A percentile compares a stretch with the other conserved stretches of the same genome.
phyloP scores from a whole-genome alignment of 2,113 vertebrate species.

The Argyrosomus japonicus region DNA sequence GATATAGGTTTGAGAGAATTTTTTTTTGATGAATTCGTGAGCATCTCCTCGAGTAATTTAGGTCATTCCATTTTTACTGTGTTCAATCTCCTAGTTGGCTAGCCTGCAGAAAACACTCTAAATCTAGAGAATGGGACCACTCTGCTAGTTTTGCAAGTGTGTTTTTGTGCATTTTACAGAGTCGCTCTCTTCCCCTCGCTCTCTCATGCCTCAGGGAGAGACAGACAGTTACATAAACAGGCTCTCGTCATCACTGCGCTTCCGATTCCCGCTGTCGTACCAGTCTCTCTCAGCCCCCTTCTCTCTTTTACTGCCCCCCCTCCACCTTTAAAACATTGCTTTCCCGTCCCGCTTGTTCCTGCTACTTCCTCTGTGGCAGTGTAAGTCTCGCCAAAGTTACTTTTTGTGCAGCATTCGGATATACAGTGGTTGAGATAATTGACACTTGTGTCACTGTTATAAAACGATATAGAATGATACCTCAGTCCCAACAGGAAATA shows the following conservation, averaged over 20 bases:
- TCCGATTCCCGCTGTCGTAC: constrained; percentile 61
- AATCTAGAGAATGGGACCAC: constrained; percentile 69
- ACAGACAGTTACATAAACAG: constrained; percentile 77
- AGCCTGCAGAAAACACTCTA: constrained; percentile 65
- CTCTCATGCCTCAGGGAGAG: constrained; percentile 65
- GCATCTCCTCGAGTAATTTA: constrained; percentile 49
- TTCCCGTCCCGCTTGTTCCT: constrained; percentile 6
- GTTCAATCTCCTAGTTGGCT: constrained; percentile 43
- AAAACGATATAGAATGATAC: background rate
- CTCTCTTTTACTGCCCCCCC: constrained; percentile 3
- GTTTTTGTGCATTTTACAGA: constrained; percentile 65
- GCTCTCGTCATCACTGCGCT: constrained; percentile 70
- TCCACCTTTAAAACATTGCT: constrained; percentile 3
- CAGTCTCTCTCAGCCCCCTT: constrained; percentile 43
- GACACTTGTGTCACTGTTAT: background rate
- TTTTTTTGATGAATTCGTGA: constrained; percentile 11
- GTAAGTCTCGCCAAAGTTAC: background rate
- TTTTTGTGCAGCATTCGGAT: background rate
- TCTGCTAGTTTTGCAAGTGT: constrained; percentile 62
- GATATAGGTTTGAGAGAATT: background rate
- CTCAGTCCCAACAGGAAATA: background rate
- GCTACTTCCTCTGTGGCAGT: constrained; percentile 22
- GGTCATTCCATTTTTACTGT: constrained; percentile 55
- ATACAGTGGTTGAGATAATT: background rate
- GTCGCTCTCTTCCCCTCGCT: constrained; percentile 24